Percentiles rank a stretch among this genome's conserved stretches.
These are phyloP conservation scores for Paramormyrops kingsleyae DNA, from an alignment of 2,113 vertebrate species.

Conservation along the genomic window DNA sequence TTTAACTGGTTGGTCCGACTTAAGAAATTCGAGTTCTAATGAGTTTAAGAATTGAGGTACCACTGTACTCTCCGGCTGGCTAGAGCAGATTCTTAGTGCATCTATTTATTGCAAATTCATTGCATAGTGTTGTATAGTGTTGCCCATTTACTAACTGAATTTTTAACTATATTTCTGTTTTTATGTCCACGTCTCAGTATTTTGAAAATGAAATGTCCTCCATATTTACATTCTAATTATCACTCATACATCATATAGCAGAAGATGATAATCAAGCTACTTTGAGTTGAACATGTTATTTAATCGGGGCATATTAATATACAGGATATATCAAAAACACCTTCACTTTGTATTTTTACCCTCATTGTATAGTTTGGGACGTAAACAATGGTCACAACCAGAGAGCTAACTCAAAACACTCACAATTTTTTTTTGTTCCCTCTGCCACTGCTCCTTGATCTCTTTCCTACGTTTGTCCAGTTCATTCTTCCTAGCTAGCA, in stretches of 20 bases:
- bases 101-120: background rate
- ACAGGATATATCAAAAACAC: background rate
- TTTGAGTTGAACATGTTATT: background rate
- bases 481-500: constrained; percentile 83
- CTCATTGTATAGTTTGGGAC: background rate
- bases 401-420: constrained; percentile 9
- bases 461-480: constrained; percentile 92
- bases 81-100: background rate
- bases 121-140: background rate
- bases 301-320: background rate
- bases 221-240: background rate
- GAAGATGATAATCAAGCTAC: background rate
- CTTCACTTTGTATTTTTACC: background rate
- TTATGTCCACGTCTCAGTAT: background rate
- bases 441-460: constrained; percentile 95
- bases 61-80: background rate
- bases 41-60: too few relatives aligned
- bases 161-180: background rate
- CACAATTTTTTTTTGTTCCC: constrained; percentile 92
- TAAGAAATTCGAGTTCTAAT: too few relatives aligned
- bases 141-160: background rate
- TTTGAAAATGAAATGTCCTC: background rate
- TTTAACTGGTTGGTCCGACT: too few relatives aligned
- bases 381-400: background rate
- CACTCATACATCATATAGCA: background rate